phyloP scores from a whole-genome alignment of 1,140 invertebrate species.

The Neuroterus valhalla region DNA sequence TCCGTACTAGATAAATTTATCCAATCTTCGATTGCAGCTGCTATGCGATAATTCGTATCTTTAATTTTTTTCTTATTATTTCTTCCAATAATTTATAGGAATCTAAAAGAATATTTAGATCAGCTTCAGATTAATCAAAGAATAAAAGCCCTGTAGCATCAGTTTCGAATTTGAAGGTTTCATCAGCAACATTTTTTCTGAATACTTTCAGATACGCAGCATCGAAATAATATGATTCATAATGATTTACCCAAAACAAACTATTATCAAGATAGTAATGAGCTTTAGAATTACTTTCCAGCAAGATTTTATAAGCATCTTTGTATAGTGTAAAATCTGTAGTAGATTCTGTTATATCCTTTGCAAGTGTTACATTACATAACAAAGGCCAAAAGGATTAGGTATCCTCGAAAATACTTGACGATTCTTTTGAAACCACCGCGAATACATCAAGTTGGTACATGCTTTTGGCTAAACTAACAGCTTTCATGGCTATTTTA shows the following conservation, averaged over 20 bases:
- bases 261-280: too few species aligned
- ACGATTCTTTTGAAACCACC: too few species aligned
- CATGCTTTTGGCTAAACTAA: too few species aligned
- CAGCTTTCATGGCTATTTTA: too few species aligned
- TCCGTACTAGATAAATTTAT: background rate
- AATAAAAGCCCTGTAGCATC: constrained; percentile 6
- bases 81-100: background rate
- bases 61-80: background rate
- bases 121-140: background rate
- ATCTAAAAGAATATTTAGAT: background rate
- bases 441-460: too few species aligned
- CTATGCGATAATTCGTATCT: background rate
- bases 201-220: background rate
- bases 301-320: too few species aligned
- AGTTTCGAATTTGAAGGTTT: background rate
- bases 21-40: background rate
- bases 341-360: too few species aligned
- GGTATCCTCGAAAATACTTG: too few species aligned
- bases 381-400: too few species aligned
- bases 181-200: background rate
- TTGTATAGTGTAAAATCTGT: too few species aligned
- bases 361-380: too few species aligned
- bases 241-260: background rate
- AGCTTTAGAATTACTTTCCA: too few species aligned
- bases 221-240: background rate